These are phyloP conservation scores for Pediacus dermestoides DNA, from an alignment of 2,888 invertebrate species.

Conservation along the genomic window DNA sequence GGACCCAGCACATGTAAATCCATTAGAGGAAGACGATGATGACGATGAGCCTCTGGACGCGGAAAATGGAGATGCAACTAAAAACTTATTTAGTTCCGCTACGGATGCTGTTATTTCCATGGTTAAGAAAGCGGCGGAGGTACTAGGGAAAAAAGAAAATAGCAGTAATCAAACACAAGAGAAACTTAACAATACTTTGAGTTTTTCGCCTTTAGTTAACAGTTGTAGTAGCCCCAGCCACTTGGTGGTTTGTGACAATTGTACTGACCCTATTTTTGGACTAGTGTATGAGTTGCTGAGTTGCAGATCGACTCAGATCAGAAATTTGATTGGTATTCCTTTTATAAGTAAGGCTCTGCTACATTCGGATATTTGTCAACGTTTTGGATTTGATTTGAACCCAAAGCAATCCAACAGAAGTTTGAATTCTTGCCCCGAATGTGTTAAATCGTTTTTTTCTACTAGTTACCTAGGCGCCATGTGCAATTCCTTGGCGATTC, in stretches of 20 bases:
- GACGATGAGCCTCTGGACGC: conserved; percentile 45
- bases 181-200: conserved; percentile 48
- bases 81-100: conserved; percentile 80
- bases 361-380: conserved; percentile 59
- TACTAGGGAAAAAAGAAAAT: conserved; percentile 69
- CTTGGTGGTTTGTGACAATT: conserved; percentile 70
- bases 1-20: conserved; percentile 62
- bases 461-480: conserved; percentile 70
- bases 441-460: conserved; percentile 59
- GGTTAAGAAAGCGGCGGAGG: conserved; percentile 87
- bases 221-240: conserved; percentile 71
- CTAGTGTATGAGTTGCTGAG: conserved; percentile 72
- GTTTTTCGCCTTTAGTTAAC: conserved; percentile 41
- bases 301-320: conserved; percentile 62
- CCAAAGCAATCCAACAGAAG: conserved; percentile 36
- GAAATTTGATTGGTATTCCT: conserved; percentile 58
- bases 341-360: conserved; percentile 61
- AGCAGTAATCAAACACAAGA: conserved; percentile 59
- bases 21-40: conserved; percentile 64
- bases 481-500: conserved; percentile 71
- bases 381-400: conserved; percentile 61
- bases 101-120: conserved; percentile 89
- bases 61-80: conserved; percentile 54
- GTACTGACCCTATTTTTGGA: conserved; percentile 67
- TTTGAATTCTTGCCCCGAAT: conserved; percentile 51